Conservation (phyloP, 2,113 vertebrate genomes). For the Centrocercus urophasianus region DNA sequence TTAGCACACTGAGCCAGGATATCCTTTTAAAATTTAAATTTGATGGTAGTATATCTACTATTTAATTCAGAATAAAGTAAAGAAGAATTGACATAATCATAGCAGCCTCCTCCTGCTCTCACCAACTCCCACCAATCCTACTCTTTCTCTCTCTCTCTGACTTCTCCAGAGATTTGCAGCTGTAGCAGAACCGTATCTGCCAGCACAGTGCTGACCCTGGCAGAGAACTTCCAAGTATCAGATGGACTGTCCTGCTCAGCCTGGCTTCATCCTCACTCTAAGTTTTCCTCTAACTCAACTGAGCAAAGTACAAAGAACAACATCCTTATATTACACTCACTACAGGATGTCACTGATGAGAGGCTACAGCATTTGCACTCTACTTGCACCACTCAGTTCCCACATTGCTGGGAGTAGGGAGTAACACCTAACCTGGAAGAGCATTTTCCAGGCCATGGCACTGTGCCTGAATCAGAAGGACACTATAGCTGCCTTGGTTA, state of each 20-base stretch:
- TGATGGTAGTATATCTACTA: not conserved
- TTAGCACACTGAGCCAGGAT: not conserved
- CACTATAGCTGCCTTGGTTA: accelerated
- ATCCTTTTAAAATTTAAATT: not conserved
- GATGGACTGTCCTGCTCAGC: not conserved
- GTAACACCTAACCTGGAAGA: accelerated
- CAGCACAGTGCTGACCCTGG: not conserved
- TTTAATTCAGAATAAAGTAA: not conserved
- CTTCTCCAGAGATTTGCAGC: not conserved
- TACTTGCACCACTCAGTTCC: not conserved
- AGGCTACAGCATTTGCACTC: not conserved
- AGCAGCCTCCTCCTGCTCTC: not conserved
- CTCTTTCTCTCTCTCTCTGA: not conserved
- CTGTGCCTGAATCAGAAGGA: not conserved
- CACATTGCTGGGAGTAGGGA: not conserved
- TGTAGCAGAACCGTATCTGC: not conserved
- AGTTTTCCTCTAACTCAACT: not conserved
- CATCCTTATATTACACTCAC: not conserved
- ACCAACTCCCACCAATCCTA: not conserved
- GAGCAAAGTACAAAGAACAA: not conserved
- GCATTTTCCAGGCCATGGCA: not conserved
- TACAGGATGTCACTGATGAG: not conserved
- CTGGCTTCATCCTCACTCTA: not conserved
- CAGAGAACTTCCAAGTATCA: not conserved
- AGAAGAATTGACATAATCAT: not conserved